These are phyloP conservation scores for Heliocidaris tuberculata DNA, from an alignment of 35 echinoderm and acorn worm genomes.

Conservation along the genomic window DNA sequence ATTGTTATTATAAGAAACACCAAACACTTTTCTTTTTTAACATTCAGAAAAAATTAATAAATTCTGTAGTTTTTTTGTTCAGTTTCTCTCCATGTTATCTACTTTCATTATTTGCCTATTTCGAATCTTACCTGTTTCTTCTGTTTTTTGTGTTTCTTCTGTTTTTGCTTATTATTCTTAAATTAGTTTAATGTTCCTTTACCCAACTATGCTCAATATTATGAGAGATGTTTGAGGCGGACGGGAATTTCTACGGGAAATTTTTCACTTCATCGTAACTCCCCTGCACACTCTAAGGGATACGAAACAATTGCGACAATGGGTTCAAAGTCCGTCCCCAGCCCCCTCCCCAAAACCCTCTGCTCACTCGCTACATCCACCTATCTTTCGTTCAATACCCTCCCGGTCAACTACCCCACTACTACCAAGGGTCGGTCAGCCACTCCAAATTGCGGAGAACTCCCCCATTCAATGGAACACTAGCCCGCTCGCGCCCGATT, in stretches of 20 bases:
- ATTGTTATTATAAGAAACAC: too few relatives aligned
- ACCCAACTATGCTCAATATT: background rate
- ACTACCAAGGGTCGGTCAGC: constrained; percentile 21
- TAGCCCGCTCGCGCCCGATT: constrained; percentile 25
- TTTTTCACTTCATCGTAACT: background rate
- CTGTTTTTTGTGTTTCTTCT: background rate
- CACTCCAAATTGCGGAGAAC: constrained; percentile 18
- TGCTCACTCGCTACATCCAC: background rate
- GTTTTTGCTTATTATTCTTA: background rate
- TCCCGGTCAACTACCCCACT: constrained; percentile 14
- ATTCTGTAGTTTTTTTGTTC: too few relatives aligned
- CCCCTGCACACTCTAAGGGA: background rate
- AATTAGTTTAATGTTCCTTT: background rate
- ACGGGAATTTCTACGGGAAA: background rate
- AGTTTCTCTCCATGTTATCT: too few relatives aligned
- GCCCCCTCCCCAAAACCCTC: background rate
- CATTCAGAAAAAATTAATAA: too few relatives aligned
- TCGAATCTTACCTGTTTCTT: too few relatives aligned
- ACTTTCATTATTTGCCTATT: too few relatives aligned
- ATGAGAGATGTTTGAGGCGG: background rate
- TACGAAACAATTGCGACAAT: background rate
- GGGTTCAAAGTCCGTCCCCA: background rate
- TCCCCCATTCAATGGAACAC: constrained; percentile 31
- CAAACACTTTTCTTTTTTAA: too few relatives aligned
- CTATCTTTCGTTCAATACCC: constrained; percentile 10